Evolutionary conservation across 2,888 invertebrate genomes (phyloP), one percentile per base, ranked within the genome.

Genomic region (Drosophila atripex): DNA sequence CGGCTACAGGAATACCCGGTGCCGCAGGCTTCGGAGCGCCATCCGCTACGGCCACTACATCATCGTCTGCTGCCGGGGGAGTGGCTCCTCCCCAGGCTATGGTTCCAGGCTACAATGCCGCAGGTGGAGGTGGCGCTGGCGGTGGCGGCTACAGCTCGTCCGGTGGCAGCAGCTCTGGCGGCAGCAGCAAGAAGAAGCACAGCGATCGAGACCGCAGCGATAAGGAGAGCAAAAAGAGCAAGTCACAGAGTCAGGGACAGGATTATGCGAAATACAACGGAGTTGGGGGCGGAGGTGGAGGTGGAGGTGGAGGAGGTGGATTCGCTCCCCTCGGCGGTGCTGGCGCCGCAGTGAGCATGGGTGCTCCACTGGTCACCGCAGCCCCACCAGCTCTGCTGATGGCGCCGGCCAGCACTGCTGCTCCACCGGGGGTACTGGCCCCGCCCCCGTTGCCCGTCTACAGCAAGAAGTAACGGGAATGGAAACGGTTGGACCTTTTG

Each of bases 181-280:
- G 74, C 72, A 83, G 79, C 58, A 78, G 80, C 69, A 91, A 89
- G 68, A 90, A 88, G 74, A 91, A 91, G 69, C 89, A 90, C 63
- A 89, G 90, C 68, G 91, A 92, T 75, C 88, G 90, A 1, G 91
- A 91, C 74, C 89, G 90, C 9, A 28, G 28, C 41, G 91, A 91
- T 35, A 89, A 90, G 57, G 91, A 91, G 11, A 89, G 89, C 61
- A 91, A 90, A 60, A 90, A 90, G 77, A 89, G 88, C 50, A 88
- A 76, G 57, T 86, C 89, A 39, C 86, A 73, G 58, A 68, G 64
- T 45, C 88, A 88, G 69, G 90, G 64, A 39, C 88, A 88, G 69
- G 90, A 91, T 8, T 88, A 86, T 50, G 78, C 77, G 23, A 91
- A 90, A 73, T 86, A 89, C 55, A 91, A 89, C 73, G 88, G 89